phyloP scores from a whole-genome alignment of 92 coral and sea anemone genomes.

The Epizoanthus ramosus region DNA sequence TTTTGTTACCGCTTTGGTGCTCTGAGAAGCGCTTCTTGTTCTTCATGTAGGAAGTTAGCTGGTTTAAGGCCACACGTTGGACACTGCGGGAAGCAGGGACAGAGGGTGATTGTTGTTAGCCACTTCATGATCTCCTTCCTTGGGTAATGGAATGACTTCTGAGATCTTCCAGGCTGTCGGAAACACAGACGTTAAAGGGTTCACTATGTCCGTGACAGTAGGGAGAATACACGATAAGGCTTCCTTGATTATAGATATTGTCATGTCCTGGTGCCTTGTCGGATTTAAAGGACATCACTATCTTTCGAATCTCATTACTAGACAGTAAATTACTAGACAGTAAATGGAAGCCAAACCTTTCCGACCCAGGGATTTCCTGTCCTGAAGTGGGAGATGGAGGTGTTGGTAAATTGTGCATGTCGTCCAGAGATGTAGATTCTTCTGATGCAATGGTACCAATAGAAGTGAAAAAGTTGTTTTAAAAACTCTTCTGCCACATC shows the following conservation, averaged over 20 bases:
- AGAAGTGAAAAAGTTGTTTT: conserved; percentile 38
- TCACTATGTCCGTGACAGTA: conserved; percentile 30
- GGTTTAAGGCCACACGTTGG: background rate
- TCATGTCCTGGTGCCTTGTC: conserved; percentile 7
- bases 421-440: background rate
- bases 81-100: too few relatives aligned
- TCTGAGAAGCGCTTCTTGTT: background rate
- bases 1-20: conserved; percentile 15
- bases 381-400: background rate
- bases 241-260: too few relatives aligned
- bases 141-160: too few relatives aligned
- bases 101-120: too few relatives aligned
- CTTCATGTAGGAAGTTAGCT: conserved; percentile 28
- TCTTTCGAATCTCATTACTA: conserved; percentile 3
- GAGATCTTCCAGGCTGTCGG: conserved; percentile 37
- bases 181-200: conserved; percentile 27
- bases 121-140: too few relatives aligned
- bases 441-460: conserved; percentile 26
- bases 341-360: background rate
- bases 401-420: background rate
- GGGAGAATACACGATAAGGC: too few relatives aligned
- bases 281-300: conserved; percentile 10
- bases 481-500: conserved; percentile 28
- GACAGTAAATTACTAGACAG: background rate
- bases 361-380: too few relatives aligned